Evolutionary conservation across 92 coral and sea anemone genomes (phyloP).

Genomic region (Galaxea fascicularis): DNA sequence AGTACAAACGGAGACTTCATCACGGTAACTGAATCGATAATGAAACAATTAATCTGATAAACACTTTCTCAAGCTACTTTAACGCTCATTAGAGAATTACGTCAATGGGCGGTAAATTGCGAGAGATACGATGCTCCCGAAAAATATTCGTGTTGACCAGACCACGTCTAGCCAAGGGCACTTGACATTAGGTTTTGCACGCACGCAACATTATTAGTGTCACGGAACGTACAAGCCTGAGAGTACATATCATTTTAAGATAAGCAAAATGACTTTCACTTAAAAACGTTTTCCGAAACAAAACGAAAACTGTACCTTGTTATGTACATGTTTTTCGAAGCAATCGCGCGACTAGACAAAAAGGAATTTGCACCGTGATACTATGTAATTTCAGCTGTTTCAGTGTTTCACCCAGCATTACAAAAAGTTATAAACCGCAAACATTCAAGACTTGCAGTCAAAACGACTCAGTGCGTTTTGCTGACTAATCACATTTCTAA

Average conservation of each 20-base stretch:
- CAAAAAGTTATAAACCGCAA: background rate
- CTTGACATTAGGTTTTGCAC: conserved; percentile 7
- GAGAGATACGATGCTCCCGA: too few species aligned
- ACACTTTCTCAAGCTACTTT: background rate
- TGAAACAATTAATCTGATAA: background rate
- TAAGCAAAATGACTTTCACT: too few species aligned
- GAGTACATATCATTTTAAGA: too few species aligned
- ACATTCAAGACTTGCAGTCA: background rate
- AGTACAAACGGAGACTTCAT: too few species aligned
- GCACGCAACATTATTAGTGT: background rate
- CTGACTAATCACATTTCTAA: background rate
- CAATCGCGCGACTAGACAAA: too few species aligned
- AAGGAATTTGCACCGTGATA: too few species aligned
- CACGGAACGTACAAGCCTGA: background rate
- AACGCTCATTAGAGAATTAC: background rate
- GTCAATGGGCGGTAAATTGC: background rate
- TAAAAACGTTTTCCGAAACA: too few species aligned
- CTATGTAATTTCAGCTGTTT: too few species aligned
- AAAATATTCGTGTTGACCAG: background rate
- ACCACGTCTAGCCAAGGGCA: background rate
- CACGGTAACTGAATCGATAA: too few species aligned
- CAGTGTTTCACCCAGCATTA: background rate
- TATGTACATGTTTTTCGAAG: too few species aligned
- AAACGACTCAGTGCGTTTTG: background rate
- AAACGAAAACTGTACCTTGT: too few species aligned